A percentile compares a stretch with the other conserved stretches of the same genome.
Evolutionary conservation across 1,140 invertebrate genomes (phyloP).

Genomic region (Drosophila busckii): DNA sequence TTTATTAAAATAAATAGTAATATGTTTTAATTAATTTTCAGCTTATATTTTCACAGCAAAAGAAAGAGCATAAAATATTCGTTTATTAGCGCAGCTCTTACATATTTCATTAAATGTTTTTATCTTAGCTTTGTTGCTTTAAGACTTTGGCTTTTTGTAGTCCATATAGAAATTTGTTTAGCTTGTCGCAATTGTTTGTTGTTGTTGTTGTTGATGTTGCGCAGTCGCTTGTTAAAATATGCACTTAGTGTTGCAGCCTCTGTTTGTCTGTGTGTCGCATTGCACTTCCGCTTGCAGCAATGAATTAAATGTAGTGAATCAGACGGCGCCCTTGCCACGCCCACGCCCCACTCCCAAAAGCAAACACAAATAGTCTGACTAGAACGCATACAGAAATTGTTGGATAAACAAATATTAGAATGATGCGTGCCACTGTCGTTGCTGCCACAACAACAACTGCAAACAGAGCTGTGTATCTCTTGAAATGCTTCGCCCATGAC

Average conservation of each 20-base stretch:
- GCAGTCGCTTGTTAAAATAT: conserved; percentile 35
- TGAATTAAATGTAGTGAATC: conserved; percentile 62
- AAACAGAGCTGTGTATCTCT: no score
- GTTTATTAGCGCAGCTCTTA: no score
- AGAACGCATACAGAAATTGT: conserved; percentile 36
- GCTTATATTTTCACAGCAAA: no score
- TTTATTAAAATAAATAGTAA: no score
- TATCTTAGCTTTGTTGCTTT: background rate
- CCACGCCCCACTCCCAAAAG: background rate
- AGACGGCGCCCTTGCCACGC: conserved; percentile 14
- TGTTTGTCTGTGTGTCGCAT: conserved; percentile 24
- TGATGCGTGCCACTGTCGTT: conserved; percentile 42
- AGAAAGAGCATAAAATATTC: no score
- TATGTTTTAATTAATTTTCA: no score
- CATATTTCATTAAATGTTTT: no score
- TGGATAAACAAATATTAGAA: conserved; percentile 62
- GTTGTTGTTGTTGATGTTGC: conserved; percentile 48
- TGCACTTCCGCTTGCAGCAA: conserved; percentile 46
- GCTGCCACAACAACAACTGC: no score
- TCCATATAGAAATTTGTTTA: conserved; percentile 9
- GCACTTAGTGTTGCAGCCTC: conserved; percentile 18
- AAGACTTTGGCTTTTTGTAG: conserved; percentile 1
- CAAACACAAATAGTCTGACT: conserved; percentile 11
- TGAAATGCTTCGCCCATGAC: no score
- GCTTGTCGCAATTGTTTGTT: conserved; percentile 33